Evolutionary conservation across 2,888 invertebrate species (phyloP), one percentile per base, ranked within the genome.

Genomic region (Xestobium rufovillosum): DNA sequence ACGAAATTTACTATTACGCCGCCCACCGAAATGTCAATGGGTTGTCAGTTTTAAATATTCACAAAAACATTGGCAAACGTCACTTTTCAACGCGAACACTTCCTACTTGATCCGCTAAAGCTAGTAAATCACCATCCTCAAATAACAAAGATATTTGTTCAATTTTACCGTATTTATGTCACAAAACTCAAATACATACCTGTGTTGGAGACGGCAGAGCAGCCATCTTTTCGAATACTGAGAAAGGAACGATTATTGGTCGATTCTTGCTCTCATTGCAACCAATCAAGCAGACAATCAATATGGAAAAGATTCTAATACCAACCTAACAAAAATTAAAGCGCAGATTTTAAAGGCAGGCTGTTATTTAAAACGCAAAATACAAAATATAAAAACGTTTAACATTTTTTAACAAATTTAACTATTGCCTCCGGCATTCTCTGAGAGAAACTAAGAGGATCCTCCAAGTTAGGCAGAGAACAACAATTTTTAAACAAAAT

Each of bases 131-230:
- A n/a, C n/a, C n/a, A n/a, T n/a, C n/a, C n/a, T n/a, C n/a, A n/a
- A n/a, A n/a, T n/a, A n/a, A n/a, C n/a, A n/a, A n/a, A n/a, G n/a
- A n/a, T n/a, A n/a, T n/a, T n/a, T n/a, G n/a, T n/a, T n/a, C n/a
- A n/a, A n/a, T n/a, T 19, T 19, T 19, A n/a, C n/a, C n/a, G 23
- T n/a, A n/a, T 19, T 19, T 19, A n/a, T 23, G 30, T 26, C 30
- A 29, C 39, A 51, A 39, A 47, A 39, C 50, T 46, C 45, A 52
- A 54, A 52, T 45, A 56, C 47, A 70, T 80, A 83, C 83, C 82
- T 83, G 82, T 69, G 81, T 81, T 71, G 83, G 83, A 74, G 82
- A 83, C 72, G 82, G 83, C 80, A 83, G 73, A 69, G 82, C 78
- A 75, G 83, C 83, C 84, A 83, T 83, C 70, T 81, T 83, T 78